Evolutionary conservation across 1,140 invertebrate species (phyloP).

Genomic region (Lepidurus packardi): DNA sequence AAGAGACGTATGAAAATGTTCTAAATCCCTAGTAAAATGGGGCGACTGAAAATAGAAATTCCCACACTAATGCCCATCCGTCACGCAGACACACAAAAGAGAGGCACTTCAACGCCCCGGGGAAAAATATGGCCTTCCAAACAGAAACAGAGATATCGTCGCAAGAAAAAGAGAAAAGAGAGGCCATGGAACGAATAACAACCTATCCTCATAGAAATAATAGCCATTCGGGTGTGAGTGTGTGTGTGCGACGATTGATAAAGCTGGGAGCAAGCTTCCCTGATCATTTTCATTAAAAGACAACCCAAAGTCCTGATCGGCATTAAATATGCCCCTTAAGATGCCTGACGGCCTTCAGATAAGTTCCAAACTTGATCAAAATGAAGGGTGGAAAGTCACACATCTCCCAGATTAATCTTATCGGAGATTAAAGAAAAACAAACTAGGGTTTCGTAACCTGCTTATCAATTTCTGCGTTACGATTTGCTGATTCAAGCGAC

Average conservation of each 20-base stretch:
- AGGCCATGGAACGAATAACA: background rate
- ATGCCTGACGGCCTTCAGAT: background rate
- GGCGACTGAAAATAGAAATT: background rate
- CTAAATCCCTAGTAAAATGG: background rate
- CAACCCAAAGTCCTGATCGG: background rate
- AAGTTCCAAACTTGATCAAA: background rate
- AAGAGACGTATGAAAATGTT: background rate
- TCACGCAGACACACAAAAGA: background rate
- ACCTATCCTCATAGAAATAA: background rate
- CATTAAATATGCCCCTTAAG: background rate
- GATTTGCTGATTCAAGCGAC: no score
- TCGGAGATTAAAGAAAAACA: background rate
- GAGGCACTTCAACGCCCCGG: background rate
- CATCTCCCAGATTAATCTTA: background rate
- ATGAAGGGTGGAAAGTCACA: background rate
- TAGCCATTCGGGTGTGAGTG: background rate
- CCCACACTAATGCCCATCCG: conserved; percentile 6
- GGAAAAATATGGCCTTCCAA: background rate
- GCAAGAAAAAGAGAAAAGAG: background rate
- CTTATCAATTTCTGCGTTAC: no score
- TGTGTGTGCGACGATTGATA: conserved; percentile 13
- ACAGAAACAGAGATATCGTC: background rate
- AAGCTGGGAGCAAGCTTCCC: background rate
- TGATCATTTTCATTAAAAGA: background rate
- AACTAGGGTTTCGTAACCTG: no score